Conservation (phyloP, 2,888 invertebrate genomes). For the Chrysolina haemoptera region DNA sequence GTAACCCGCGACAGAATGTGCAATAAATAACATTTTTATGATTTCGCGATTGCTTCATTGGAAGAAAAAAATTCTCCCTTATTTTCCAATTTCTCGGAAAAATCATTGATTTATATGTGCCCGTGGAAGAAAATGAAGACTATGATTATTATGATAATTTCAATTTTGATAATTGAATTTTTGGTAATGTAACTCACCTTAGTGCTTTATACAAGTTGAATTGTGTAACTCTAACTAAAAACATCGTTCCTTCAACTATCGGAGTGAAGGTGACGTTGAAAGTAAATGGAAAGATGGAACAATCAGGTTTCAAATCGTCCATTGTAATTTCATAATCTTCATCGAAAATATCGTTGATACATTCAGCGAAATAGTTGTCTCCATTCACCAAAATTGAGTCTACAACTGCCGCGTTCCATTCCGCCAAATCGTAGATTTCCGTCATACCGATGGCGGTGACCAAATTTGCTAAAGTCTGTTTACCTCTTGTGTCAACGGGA, state of each 20-base stretch:
- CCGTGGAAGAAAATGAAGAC: too few species aligned
- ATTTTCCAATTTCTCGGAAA: too few species aligned
- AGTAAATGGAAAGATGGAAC: slow-evolving; percentile 74
- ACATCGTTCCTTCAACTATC: slow-evolving; percentile 76
- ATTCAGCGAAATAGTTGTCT: slow-evolving; percentile 73
- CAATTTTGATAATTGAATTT: too few species aligned
- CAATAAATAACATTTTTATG: too few species aligned
- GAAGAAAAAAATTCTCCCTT: too few species aligned
- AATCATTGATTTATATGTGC: too few species aligned
- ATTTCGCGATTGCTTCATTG: too few species aligned
- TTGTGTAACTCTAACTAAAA: slow-evolving; percentile 72
- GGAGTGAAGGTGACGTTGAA: slow-evolving; percentile 75
- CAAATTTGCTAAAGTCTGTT: slow-evolving; percentile 75
- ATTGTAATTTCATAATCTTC: slow-evolving; percentile 74
- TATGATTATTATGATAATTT: too few species aligned
- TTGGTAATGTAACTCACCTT: slow-evolving; percentile 56
- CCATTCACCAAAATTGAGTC: slow-evolving; percentile 77
- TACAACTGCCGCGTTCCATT: slow-evolving; percentile 77
- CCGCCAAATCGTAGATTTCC: slow-evolving; percentile 74
- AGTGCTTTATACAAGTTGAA: slow-evolving; percentile 78
- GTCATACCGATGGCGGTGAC: slow-evolving; percentile 72
- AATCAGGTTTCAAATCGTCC: slow-evolving; percentile 73
- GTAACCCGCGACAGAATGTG: too few species aligned
- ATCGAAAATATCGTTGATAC: slow-evolving; percentile 69
- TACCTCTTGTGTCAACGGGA: slow-evolving; percentile 72